A percentile compares a stretch with the other conserved stretches of the same genome.
phyloP scores from a whole-genome alignment of 2,113 vertebrate genomes.

The Alouatta palliata region DNA sequence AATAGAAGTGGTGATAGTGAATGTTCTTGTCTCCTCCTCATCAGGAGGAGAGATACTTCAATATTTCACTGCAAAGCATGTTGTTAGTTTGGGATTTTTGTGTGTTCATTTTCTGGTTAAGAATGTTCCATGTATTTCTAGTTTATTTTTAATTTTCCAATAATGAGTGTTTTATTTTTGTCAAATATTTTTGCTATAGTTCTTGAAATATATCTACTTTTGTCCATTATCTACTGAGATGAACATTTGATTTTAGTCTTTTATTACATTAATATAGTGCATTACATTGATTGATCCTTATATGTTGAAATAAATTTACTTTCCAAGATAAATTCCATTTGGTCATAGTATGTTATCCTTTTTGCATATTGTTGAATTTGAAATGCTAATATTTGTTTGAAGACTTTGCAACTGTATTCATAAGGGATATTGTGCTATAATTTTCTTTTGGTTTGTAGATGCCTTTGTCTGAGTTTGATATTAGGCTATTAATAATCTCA shows the following conservation, averaged over 20 bases:
- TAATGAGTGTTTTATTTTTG: no score
- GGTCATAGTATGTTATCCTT: background rate
- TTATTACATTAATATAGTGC: background rate
- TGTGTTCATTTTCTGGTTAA: background rate
- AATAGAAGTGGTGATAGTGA: background rate
- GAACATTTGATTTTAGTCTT: background rate
- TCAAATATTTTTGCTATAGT: background rate
- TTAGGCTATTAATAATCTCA: background rate
- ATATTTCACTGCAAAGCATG: background rate
- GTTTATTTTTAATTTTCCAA: background rate
- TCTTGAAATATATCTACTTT: background rate
- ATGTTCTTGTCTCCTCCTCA: background rate
- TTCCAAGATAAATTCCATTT: background rate
- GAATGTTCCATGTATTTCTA: background rate
- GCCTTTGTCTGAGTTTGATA: background rate
- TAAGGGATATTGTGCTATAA: background rate
- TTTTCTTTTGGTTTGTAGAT: background rate
- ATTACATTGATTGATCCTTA: background rate
- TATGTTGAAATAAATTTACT: background rate
- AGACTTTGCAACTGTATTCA: background rate
- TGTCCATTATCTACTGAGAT: background rate
- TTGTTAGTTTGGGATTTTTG: background rate
- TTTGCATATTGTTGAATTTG: background rate
- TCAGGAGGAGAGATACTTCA: background rate
- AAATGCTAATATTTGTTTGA: background rate